phyloP scores from a whole-genome alignment of 2,797 vertebrate species.

The Triplophysa bombifrons region DNA sequence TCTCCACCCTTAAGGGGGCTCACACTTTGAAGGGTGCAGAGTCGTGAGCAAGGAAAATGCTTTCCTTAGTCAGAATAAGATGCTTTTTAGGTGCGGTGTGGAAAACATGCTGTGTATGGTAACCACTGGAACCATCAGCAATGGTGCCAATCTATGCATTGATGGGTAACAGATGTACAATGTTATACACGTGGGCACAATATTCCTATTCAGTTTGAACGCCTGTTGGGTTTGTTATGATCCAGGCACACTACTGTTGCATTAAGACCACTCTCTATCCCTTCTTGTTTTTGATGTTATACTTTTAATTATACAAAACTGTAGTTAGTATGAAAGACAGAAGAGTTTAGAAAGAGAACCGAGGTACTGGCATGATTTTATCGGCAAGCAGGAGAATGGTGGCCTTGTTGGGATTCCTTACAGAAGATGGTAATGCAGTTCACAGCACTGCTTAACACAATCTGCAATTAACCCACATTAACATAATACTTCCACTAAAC shows the following conservation, averaged over 20 bases:
- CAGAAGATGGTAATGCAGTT: constrained; percentile 67
- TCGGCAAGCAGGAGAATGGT: constrained; percentile 76
- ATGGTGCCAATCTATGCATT: constrained; percentile 27
- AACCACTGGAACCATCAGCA: constrained; percentile 39
- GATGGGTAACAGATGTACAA: constrained; percentile 40
- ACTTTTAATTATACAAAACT: background rate
- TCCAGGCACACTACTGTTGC: background rate
- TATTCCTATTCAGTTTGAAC: constrained; percentile 7
- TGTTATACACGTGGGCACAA: constrained; percentile 12
- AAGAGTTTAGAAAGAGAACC: constrained; percentile 62
- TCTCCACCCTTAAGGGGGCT: constrained; percentile 58
- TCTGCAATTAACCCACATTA: constrained; percentile 73
- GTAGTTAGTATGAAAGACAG: background rate
- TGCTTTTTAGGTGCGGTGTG: constrained; percentile 68
- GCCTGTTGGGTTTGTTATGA: constrained; percentile 8
- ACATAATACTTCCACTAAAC: constrained; percentile 69
- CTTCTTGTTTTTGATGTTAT: background rate
- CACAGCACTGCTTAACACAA: constrained; percentile 67
- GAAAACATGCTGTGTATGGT: constrained; percentile 39
- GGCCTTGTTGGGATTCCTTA: constrained; percentile 77
- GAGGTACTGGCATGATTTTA: constrained; percentile 47
- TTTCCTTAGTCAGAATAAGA: constrained; percentile 47
- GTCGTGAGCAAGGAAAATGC: constrained; percentile 52
- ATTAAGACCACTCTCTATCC: background rate
- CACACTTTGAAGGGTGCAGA: constrained; percentile 58